phyloP scores from a whole-genome alignment of 1,140 invertebrate genomes.

The Drosophila burlai region DNA sequence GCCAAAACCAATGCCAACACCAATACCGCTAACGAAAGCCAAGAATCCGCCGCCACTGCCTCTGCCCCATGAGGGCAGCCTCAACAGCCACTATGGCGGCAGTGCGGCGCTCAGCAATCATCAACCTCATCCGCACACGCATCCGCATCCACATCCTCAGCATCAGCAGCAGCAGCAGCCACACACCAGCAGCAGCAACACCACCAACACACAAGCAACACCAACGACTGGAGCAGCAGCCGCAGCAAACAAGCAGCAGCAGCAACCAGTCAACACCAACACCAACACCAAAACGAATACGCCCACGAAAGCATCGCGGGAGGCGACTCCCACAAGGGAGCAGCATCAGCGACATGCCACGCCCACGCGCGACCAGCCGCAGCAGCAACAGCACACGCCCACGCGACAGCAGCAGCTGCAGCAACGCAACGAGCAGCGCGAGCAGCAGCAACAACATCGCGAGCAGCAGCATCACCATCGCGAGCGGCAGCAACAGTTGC shows the following conservation, averaged over 20 bases:
- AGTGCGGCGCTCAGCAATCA: slow-evolving; percentile 72
- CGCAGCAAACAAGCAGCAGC: slow-evolving; percentile 12
- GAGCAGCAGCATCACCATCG: slow-evolving; percentile 40
- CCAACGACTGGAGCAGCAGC: slow-evolving; percentile 40
- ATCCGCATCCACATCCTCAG: slow-evolving; percentile 41
- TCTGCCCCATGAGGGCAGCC: slow-evolving; percentile 76
- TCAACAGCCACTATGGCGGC: slow-evolving; percentile 56
- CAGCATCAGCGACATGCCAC: slow-evolving; percentile 63
- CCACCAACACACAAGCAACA: slow-evolving; percentile 35
- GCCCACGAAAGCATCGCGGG: slow-evolving; percentile 71
- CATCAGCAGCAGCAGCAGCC: slow-evolving; percentile 45
- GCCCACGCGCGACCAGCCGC: slow-evolving; percentile 57
- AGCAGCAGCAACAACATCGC: slow-evolving; percentile 42
- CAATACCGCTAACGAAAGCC: slow-evolving; percentile 85
- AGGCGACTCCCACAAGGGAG: slow-evolving; percentile 68
- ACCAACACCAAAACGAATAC: slow-evolving; percentile 53
- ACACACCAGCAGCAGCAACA: slow-evolving; percentile 35
- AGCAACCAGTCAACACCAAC: slow-evolving; percentile 22
- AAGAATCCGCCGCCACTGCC: slow-evolving; percentile 85
- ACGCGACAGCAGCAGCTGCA: slow-evolving; percentile 47
- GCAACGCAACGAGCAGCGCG: slow-evolving; percentile 28
- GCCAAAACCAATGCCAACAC: slow-evolving; percentile 85
- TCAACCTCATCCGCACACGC: slow-evolving; percentile 39
- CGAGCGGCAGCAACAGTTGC: slow-evolving; percentile 33
- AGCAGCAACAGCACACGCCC: slow-evolving; percentile 54